Evolutionary conservation across 2,888 invertebrate genomes (phyloP), one percentile per base, ranked within the genome.

Genomic region (Pardosa pseudoannulata): DNA sequence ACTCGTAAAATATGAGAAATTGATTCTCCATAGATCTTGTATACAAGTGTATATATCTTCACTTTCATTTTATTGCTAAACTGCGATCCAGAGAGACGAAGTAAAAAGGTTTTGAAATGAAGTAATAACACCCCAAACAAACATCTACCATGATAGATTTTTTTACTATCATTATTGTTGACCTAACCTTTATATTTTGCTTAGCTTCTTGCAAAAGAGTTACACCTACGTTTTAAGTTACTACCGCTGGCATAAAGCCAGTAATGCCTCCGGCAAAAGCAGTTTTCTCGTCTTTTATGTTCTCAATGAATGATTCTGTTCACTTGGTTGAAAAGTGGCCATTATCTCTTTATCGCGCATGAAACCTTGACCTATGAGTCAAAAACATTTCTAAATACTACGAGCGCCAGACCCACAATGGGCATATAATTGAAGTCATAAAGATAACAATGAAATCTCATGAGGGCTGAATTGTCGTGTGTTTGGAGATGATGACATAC

Each of bases 161-260:
- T n/a, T n/a, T n/a, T n/a, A n/a, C n/a, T n/a, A n/a, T n/a, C n/a
- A n/a, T n/a, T n/a, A n/a, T n/a, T n/a, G n/a, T n/a, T n/a, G n/a
- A n/a, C n/a, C n/a, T n/a, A n/a, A n/a, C n/a, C n/a, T 36, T 36
- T 36, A 7, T 36, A 9, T 36, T 36, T 36, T 36, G 36, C 36
- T 36, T 36, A 5, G 9, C 9, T 36, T 36, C 36, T 36, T 36
- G 36, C 9, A 36, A 36, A 9, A 36, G 36, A 36, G 76, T 65
- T 82, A 82, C 82, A 82, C 76, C 82, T 76, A 82, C 75, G 81
- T 76, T 82, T 82, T 64, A 82, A 82, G 68, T 82, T 70, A 71
- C 82, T 76, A 71, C 75, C 19, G 81, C 32, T 82, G 82, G 82
- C 82, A 71, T 62, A 31, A 13, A 76, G 82, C 82, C 82, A 82